Percentiles rank a stretch among this genome's conserved stretches.
phyloP scores from a whole-genome alignment of 2,113 vertebrate genomes.

The Lycaon pictus region DNA sequence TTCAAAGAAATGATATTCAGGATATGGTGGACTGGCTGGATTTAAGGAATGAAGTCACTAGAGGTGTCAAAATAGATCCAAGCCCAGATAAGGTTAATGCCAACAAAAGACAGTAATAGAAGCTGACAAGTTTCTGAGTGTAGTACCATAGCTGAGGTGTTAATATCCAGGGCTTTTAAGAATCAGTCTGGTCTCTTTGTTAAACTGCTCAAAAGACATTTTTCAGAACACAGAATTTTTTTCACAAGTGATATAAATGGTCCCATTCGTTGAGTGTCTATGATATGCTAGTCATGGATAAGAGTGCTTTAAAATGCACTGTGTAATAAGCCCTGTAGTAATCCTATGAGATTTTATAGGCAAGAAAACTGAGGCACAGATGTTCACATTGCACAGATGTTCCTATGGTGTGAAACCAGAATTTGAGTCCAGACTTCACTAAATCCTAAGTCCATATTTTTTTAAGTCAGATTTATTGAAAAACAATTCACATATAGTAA shows the following conservation, averaged over 20 bases:
- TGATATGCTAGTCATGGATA: background rate
- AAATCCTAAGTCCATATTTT: background rate
- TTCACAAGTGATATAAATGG: background rate
- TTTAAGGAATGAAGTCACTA: background rate
- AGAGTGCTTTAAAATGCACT: constrained; percentile 15
- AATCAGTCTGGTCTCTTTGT: background rate
- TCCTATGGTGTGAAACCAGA: background rate
- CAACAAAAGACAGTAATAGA: background rate
- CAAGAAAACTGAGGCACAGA: background rate
- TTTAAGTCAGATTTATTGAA: background rate
- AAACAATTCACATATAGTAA: background rate
- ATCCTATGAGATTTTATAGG: background rate
- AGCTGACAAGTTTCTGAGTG: background rate
- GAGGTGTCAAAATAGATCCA: background rate
- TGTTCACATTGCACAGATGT: background rate
- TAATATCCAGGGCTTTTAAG: background rate
- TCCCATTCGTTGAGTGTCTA: background rate
- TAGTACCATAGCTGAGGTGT: background rate
- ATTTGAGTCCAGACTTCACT: background rate
- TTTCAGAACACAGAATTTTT: background rate
- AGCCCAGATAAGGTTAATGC: background rate
- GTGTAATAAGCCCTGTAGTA: background rate
- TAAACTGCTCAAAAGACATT: background rate
- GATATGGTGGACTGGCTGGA: background rate
- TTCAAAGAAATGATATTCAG: background rate